Evolutionary conservation across 2,113 vertebrate species (phyloP), one percentile per base, ranked within the genome.

Genomic region (Pleuronectes platessa): DNA sequence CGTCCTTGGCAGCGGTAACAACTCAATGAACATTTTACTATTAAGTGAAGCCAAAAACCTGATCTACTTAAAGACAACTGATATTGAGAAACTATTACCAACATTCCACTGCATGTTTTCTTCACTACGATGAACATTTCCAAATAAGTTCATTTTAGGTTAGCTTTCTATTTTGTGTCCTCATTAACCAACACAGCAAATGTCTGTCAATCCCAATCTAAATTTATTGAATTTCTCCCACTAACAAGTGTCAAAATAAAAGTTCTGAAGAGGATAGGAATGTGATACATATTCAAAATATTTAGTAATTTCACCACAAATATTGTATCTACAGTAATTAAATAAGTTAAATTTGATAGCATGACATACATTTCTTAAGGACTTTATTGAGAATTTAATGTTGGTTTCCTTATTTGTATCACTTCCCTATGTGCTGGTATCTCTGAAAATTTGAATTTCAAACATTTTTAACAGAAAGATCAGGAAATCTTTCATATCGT

Each of bases 401-500:
- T 42, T 15, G 17, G 17, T 47, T 5, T 17, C 3, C 45, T 15
- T 6, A 47, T 47, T 47, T 15, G 45, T 6, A 17, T 15, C 27
- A 35, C 66, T 74, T 70, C 61, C 8, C 1, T 1, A 64, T 26
- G 37, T 11, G 74, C 55, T 42, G 54, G 10, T 60, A 63, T 77
- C 35, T 26, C 24, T 27, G 71, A 76, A 56, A 59, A 37, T 10
- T 20, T 1, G 53, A 2, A 1, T 76, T 79, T 73, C 61, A 82
- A 35, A 26, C 3, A 31, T 71, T 61, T 35, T 20, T 45, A 31
- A 18, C 45, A 37, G 73, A 68, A 24, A 2, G 75, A 83, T 86
- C 20, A 21, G 42, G 37, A 68, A 68, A 82, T 84, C 37, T 73
- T 68, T 71, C 2, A 3, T 42, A 70, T 67, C 71, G 45, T 55